Evolutionary conservation across 1,140 invertebrate species (phyloP), one percentile per base, ranked within the genome.

Genomic region (Penaeus indicus): DNA sequence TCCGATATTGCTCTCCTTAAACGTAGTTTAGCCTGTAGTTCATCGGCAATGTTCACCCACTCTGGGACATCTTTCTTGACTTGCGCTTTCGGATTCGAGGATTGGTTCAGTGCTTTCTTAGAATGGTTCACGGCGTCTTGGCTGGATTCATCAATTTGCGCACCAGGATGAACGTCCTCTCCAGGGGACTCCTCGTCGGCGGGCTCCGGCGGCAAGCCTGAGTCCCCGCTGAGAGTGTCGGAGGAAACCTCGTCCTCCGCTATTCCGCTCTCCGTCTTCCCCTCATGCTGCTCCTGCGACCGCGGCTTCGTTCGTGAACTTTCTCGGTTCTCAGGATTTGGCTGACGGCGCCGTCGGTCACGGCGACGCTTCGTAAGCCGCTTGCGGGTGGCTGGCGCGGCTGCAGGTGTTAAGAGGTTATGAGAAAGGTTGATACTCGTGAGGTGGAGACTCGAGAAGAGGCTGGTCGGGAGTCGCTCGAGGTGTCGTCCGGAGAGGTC

Each of bases 381-480:
- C 3, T 25, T 21, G n/a, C 81, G 22, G 72, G 72, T 60, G 81
- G 69, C 72, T 18, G 27, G 27, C 27, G 18, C n/a, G 81, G 72
- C 27, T 2, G 87, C 42, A 21, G 82, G 61, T 8, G 81, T 25
- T 19, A 88, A 82, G 1, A 88, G 72, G 62, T 88, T 88, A 61
- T 88, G 87, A 61, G 87, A 84, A 27, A 88, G 87, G 47, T 88
- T 88, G 22, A 88, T 78, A 72, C 64, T 60, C 64, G 72, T 88
- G 27, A 88, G 69, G 72, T 88, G 87, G 81, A 88, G 87, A 62
- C 87, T 88, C 61, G 87, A 88, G n/a, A 88, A 88, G 72, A 88
- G 87, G 42, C 32, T 64, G 81, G 87, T 88, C 19, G 87, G 87
- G 19, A 88, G 87, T 38, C 79, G 67, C 61, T 88, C 81, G 60